phyloP scores from a whole-genome alignment of 2,888 invertebrate species.

The Eupithecia subumbrata region DNA sequence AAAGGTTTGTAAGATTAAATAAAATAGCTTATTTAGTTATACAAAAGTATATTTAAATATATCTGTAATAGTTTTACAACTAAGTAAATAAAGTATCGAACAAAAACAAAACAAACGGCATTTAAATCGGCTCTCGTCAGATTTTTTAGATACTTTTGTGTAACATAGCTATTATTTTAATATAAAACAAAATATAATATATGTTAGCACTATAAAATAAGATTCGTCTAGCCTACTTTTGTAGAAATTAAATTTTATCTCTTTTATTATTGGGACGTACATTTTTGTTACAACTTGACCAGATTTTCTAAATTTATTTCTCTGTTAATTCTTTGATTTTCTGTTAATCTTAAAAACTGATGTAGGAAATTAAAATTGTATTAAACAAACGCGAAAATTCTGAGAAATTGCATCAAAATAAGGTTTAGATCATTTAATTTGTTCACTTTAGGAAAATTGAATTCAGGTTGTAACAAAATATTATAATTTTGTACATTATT shows the following conservation, averaged over 20 bases:
- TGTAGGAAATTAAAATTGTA: not conserved
- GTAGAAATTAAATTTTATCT: conserved; percentile 45
- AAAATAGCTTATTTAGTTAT: conserved; percentile 48
- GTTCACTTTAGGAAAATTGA: not conserved
- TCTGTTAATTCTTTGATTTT: not conserved
- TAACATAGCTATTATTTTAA: conserved; percentile 48
- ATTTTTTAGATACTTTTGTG: conserved; percentile 35
- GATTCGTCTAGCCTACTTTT: conserved; percentile 53
- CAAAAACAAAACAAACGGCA: not conserved
- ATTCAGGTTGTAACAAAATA: conserved; percentile 23
- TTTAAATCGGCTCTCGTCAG: conserved; percentile 2
- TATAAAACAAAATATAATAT: conserved; percentile 53
- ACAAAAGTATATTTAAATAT: conserved; percentile 43
- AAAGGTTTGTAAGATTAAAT: conserved; percentile 35
- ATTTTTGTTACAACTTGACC: conserved; percentile 41
- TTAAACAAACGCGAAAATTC: not conserved
- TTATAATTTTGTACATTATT: conserved; percentile 32
- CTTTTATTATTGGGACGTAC: conserved; percentile 46
- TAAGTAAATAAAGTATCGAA: not conserved
- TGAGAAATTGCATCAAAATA: not conserved
- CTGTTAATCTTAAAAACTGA: not conserved
- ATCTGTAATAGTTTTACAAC: not conserved
- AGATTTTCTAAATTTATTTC: not conserved
- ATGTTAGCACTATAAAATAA: conserved; percentile 58
- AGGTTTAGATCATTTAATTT: not conserved